Evolutionary conservation across 2,888 invertebrate species (phyloP), one percentile per base, ranked within the genome.

Genomic region (Amiota minor): DNA sequence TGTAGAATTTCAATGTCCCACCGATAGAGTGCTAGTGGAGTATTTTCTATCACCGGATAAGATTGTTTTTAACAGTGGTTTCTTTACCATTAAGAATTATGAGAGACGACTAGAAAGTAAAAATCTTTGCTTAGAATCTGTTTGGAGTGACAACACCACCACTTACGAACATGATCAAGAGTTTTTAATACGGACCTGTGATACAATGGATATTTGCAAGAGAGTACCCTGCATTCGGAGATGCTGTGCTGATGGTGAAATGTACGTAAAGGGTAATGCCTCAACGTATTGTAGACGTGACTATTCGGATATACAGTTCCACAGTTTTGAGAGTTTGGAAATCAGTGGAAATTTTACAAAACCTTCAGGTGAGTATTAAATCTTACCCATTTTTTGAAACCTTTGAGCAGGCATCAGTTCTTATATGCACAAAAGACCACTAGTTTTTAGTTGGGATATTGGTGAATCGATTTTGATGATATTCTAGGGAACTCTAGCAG

Each of bases 181-280:
- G 50, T 86, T 75, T 72, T 47, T 86, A 45, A 76, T 89, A 47
- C 83, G 87, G 6, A 78, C 80, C 2, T 88, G 89, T 71, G 81
- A 86, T 69, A 75, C 75, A 9, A 70, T 76, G 16, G 16, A 75
- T 9, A 77, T 86, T 6, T 88, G 88, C 72, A 75, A 83, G n/a
- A 72, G 72, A 0, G 75, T 89, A 11, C 87, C 89, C 0, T 89
- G 89, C 74, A 78, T 89, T 20, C 80, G 88, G 47, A 83, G 86
- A 71, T 89, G 89, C 73, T 89, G 89, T 72, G 78, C 77, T 12
- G 86, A 87, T 72, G 86, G 87, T n/a, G 86, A 89, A 78, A 82
- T 88, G 49, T 84, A 83, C 73, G 76, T 80, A 9, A 83, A 84
- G 64, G 78, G 79, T 14, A 88, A 88, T 78, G 75, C 76, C 10